phyloP scores from a whole-genome alignment of 53 echinoderm and acorn worm species.

The Glandiceps talaboti region DNA sequence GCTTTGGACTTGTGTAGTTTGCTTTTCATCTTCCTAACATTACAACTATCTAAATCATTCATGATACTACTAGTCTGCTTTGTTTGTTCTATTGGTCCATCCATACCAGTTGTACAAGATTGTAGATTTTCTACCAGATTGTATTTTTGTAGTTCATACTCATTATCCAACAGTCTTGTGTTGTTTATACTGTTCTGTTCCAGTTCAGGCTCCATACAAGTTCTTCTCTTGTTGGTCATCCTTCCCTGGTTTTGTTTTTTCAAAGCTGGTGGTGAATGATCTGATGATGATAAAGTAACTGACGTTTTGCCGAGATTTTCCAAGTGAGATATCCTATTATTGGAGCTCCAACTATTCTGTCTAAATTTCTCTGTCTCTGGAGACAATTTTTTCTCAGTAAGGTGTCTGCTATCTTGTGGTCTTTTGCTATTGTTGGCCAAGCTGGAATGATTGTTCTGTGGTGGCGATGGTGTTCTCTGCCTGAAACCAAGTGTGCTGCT shows the following conservation, averaged over 20 bases:
- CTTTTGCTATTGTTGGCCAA: not conserved
- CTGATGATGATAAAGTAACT: not conserved
- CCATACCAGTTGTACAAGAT: not conserved
- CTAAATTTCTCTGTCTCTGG: slow-evolving; percentile 36
- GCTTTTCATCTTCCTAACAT: not conserved
- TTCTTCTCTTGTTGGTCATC: not conserved
- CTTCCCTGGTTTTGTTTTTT: not conserved
- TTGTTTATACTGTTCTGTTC: not conserved
- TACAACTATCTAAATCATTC: not conserved
- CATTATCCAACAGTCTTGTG: not conserved
- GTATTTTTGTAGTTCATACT: not conserved
- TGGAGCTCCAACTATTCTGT: slow-evolving; percentile 26
- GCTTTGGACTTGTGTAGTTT: not conserved
- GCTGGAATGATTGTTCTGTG: not conserved
- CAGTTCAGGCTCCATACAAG: not conserved
- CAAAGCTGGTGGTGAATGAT: not conserved
- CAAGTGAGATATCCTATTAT: not conserved
- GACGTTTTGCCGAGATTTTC: not conserved
- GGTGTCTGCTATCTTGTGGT: not conserved
- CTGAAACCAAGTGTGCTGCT: slow-evolving; percentile 1
- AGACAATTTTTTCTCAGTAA: slow-evolving; percentile 12
- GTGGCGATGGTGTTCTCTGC: slow-evolving; percentile 1
- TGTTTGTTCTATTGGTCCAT: not conserved
- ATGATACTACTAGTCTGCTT: not conserved
- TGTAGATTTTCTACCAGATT: not conserved